Conservation (phyloP, 2,113 vertebrate species). For the Oriolus oriolus region DNA sequence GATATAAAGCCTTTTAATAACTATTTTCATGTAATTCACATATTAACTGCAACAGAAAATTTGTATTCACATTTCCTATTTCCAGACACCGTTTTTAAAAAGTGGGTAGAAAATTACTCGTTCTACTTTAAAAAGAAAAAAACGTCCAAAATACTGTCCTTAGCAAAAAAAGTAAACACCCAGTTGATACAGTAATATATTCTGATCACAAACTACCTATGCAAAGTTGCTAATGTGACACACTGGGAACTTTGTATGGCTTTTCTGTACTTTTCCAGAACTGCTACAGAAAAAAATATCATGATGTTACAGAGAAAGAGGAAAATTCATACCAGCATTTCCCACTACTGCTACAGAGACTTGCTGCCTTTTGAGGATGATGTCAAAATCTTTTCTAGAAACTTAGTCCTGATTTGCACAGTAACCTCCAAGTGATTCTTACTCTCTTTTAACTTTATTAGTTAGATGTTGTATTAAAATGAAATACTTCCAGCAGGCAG, state of each 20-base stretch:
- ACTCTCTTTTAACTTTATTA: slow-evolving; percentile 49
- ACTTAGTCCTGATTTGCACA: slow-evolving; percentile 42
- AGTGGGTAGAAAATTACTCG: not conserved
- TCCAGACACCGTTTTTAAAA: not conserved
- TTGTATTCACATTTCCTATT: not conserved
- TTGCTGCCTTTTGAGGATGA: not conserved
- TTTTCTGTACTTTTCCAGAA: slow-evolving; percentile 66
- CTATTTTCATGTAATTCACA: slow-evolving; percentile 32
- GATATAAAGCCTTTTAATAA: slow-evolving; percentile 56
- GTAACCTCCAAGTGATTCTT: slow-evolving; percentile 47
- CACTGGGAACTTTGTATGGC: slow-evolving; percentile 50
- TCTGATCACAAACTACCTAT: slow-evolving; percentile 65
- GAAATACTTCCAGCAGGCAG: slow-evolving; percentile 46
- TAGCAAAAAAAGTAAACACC: slow-evolving; percentile 45
- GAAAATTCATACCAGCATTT: slow-evolving; percentile 20
- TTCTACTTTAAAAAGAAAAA: not conserved
- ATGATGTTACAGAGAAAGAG: not conserved
- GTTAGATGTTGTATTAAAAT: slow-evolving; percentile 47
- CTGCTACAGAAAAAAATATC: slow-evolving; percentile 37
- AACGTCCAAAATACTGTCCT: not conserved
- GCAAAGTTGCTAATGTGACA: slow-evolving; percentile 46
- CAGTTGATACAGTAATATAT: slow-evolving; percentile 49
- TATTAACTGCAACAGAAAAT: slow-evolving; percentile 28
- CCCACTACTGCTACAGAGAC: not conserved
- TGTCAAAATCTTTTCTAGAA: slow-evolving; percentile 55